These are phyloP conservation scores for Menidia menidia DNA, from an alignment of 2,797 vertebrate species.

Conservation along the genomic window DNA sequence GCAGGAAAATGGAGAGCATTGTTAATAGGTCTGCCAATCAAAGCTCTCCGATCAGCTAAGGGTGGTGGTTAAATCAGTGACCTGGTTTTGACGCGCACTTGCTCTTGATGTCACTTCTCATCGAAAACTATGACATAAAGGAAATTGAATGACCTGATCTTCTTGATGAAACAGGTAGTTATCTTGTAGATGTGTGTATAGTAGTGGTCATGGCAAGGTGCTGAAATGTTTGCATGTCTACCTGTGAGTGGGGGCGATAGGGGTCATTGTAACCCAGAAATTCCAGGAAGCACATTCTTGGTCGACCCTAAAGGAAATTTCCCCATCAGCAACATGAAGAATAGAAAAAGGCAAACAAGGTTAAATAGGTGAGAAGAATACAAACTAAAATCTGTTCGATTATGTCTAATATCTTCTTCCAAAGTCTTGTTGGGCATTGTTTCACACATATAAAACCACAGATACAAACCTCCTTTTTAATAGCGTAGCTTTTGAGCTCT, in stretches of 20 bases:
- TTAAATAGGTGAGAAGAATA: slow-evolving; percentile 1
- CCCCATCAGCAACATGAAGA: slow-evolving; percentile 15
- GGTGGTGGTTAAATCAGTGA: slow-evolving; percentile 78
- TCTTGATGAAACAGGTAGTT: slow-evolving; percentile 70
- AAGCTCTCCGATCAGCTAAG: slow-evolving; percentile 69
- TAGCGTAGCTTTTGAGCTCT: slow-evolving; percentile 57
- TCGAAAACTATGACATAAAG: slow-evolving; percentile 76
- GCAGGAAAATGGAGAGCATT: slow-evolving; percentile 62
- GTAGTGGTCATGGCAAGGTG: slow-evolving; percentile 24
- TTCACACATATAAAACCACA: not conserved
- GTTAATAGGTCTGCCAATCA: slow-evolving; percentile 82
- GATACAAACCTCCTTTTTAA: slow-evolving; percentile 62
- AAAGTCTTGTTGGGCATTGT: not conserved
- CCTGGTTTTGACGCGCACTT: slow-evolving; percentile 73
- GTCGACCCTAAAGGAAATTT: slow-evolving; percentile 51
- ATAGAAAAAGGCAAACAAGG: not conserved
- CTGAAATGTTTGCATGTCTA: slow-evolving; percentile 45
- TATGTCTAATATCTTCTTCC: not conserved
- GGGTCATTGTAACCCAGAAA: slow-evolving; percentile 69
- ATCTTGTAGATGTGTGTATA: slow-evolving; percentile 62
- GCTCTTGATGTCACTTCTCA: slow-evolving; percentile 67
- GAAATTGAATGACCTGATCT: slow-evolving; percentile 80
- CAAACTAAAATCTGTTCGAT: not conserved
- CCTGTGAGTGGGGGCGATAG: slow-evolving; percentile 60
- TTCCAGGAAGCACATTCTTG: slow-evolving; percentile 69